These are phyloP conservation scores for Pachydiplax longipennis DNA, from an alignment of 2,888 invertebrate genomes.

Conservation along the genomic window DNA sequence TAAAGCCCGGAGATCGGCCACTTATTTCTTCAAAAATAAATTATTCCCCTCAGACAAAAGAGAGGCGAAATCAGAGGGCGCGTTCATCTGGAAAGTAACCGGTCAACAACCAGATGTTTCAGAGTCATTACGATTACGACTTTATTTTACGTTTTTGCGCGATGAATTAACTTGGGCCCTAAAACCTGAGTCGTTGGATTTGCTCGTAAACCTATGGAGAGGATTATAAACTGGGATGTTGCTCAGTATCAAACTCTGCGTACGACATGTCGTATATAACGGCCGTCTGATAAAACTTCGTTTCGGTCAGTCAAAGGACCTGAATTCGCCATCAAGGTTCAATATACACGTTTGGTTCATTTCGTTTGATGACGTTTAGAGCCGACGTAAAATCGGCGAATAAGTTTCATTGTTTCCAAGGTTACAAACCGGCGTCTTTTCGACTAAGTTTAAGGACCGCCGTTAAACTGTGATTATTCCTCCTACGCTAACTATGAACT, in stretches of 20 bases:
- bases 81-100: background rate
- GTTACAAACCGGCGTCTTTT: too few species aligned
- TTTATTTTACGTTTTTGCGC: background rate
- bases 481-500: too few species aligned
- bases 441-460: too few species aligned
- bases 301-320: background rate
- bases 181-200: background rate
- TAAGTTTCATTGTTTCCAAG: too few species aligned
- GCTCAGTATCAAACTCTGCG: background rate
- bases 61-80: too few species aligned
- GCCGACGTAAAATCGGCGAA: too few species aligned
- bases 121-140: background rate
- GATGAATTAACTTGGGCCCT: background rate
- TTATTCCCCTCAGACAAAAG: background rate
- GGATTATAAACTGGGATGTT: background rate
- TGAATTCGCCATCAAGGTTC: too few species aligned
- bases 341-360: too few species aligned
- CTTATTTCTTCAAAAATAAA: background rate
- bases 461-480: too few species aligned
- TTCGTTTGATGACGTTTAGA: too few species aligned
- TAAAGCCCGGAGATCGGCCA: background rate
- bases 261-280: background rate
- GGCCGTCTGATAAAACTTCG: background rate
- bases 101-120: background rate
- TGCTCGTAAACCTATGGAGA: background rate